phyloP scores from a whole-genome alignment of 2,113 vertebrate genomes.

The Sorex araneus region DNA sequence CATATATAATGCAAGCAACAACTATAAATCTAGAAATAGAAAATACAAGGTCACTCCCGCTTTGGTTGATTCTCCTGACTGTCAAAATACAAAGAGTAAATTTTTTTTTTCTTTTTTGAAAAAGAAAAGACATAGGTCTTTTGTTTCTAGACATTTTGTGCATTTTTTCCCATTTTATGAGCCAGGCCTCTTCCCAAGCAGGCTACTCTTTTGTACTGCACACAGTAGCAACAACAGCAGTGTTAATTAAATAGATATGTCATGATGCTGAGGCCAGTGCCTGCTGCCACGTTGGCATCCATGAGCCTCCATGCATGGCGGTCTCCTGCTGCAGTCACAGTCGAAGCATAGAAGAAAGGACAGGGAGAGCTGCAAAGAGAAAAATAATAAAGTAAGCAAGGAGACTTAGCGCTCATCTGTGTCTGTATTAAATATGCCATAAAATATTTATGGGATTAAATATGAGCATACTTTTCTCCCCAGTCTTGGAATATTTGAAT shows the following conservation, averaged over 20 bases:
- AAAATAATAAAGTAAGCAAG: slow-evolving; percentile 41
- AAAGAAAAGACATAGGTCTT: neutral
- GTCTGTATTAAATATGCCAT: slow-evolving; percentile 80
- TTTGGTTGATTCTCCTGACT: neutral
- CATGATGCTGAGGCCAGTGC: slow-evolving; percentile 84
- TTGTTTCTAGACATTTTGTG: slow-evolving; percentile 71
- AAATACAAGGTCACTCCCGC: neutral
- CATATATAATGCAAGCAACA: neutral
- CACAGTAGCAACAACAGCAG: slow-evolving; percentile 85
- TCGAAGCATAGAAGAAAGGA: neutral
- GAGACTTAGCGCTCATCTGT: slow-evolving; percentile 71
- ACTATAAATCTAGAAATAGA: slow-evolving; percentile 7
- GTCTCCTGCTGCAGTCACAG: neutral
- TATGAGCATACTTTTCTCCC: slow-evolving; percentile 56
- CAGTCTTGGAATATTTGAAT: slow-evolving; percentile 70
- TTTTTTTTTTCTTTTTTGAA: slow-evolving; percentile 25
- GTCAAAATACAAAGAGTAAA: slow-evolving; percentile 6
- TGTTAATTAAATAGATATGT: slow-evolving; percentile 91
- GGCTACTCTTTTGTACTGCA: slow-evolving; percentile 72
- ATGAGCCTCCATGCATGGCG: slow-evolving; percentile 73
- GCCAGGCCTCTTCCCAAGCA: slow-evolving; percentile 75
- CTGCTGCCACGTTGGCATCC: slow-evolving; percentile 84
- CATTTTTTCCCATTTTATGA: slow-evolving; percentile 75
- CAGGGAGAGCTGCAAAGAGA: neutral
- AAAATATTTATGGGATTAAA: slow-evolving; percentile 84